A percentile compares a stretch with the other conserved stretches of the same genome.
Conservation (phyloP, 23 tunicate genomes). For the Phallusia fumigata region DNA sequence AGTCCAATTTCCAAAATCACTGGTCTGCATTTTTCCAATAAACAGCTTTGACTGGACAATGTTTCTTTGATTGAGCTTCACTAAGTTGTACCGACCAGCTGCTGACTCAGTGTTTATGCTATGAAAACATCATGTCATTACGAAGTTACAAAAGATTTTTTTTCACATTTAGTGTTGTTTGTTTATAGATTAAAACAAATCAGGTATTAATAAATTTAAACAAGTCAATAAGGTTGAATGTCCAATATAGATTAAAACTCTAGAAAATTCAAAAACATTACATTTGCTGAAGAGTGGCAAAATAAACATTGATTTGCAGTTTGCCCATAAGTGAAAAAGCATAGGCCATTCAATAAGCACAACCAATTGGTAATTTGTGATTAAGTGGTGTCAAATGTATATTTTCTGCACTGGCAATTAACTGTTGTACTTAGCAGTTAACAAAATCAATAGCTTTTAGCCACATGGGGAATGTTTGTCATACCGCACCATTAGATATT, state of each 20-base stretch:
- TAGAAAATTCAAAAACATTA: no score
- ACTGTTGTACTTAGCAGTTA: background rate
- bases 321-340: no score
- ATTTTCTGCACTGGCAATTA: background rate
- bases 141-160: no score
- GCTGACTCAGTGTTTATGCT: background rate
- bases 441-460: background rate
- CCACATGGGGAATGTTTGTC: background rate
- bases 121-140: background rate
- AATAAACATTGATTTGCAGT: no score
- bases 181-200: no score
- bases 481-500: background rate
- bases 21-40: slow-evolving; percentile 4
- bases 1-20: slow-evolving; percentile 45
- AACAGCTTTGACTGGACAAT: slow-evolving; percentile 32
- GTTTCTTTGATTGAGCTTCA: slow-evolving; percentile 25
- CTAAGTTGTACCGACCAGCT: slow-evolving; percentile 11
- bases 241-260: no score
- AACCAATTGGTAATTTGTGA: background rate
- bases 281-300: no score
- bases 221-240: no score
- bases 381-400: background rate
- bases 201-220: no score
- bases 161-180: no score
- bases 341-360: no score